A percentile compares a stretch with the other conserved stretches of the same genome.
These are phyloP conservation scores for Stenodera caucasica DNA, from an alignment of 2,888 invertebrate species.

Conservation along the genomic window DNA sequence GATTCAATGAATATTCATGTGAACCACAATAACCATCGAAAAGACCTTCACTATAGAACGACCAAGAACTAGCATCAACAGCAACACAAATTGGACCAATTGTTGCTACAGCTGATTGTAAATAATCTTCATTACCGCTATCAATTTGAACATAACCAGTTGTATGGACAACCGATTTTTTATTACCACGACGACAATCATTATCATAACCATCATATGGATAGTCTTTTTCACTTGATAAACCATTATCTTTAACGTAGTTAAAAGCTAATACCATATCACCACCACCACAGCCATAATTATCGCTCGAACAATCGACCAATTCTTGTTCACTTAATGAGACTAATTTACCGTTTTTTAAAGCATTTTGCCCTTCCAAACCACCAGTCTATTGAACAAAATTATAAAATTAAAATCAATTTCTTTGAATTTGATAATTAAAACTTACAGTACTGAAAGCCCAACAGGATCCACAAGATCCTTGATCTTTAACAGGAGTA, in stretches of 20 bases:
- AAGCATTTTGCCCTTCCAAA: not conserved
- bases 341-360: not conserved
- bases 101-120: conserved; percentile 70
- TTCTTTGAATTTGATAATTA: too few relatives aligned
- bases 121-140: not conserved
- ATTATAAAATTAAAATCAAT: too few relatives aligned
- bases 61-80: conserved; percentile 79
- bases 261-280: not conserved
- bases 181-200: not conserved
- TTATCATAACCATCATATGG: not conserved
- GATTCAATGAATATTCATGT: conserved; percentile 66
- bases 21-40: conserved; percentile 76
- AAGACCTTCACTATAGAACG: conserved; percentile 76
- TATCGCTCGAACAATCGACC: not conserved
- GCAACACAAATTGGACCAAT: conserved; percentile 83
- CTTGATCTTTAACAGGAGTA: not conserved
- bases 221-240: not conserved
- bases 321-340: conserved; percentile 1
- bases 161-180: not conserved
- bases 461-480: not conserved
- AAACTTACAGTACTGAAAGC: not conserved
- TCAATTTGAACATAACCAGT: not conserved
- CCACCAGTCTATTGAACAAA: not conserved
- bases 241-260: not conserved
- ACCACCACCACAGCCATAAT: not conserved